phyloP scores from a whole-genome alignment of 2,113 vertebrate species.

The Setophaga petechia region DNA sequence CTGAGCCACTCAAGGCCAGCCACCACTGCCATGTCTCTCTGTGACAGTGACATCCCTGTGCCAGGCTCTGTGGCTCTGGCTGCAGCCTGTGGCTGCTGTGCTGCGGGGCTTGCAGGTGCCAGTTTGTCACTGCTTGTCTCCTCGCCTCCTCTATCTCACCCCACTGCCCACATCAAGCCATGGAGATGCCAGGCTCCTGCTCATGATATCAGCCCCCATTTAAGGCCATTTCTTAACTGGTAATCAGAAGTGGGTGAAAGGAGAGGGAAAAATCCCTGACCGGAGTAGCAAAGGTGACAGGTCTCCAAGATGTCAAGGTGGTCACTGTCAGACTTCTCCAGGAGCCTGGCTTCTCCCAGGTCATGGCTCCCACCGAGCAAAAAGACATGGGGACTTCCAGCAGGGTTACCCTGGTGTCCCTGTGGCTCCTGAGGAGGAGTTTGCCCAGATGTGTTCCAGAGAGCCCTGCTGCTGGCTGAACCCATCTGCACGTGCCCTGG shows the following conservation, averaged over 20 bases:
- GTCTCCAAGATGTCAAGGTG: accelerated
- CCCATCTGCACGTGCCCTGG: accelerated
- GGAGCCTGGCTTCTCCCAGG: neutral
- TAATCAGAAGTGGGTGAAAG: neutral
- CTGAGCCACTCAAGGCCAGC: neutral
- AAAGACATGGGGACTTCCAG: neutral
- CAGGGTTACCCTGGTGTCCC: neutral
- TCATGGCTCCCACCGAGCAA: neutral
- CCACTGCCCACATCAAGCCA: neutral
- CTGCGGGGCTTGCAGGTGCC: accelerated
- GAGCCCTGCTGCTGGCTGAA: neutral
- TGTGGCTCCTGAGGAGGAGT: neutral
- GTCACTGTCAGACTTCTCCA: neutral
- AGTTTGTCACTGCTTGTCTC: neutral
- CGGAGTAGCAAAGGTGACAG: accelerated
- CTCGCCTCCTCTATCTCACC: neutral
- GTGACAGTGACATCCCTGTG: neutral
- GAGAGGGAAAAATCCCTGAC: neutral
- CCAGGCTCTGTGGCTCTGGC: neutral
- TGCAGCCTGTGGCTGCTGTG: accelerated
- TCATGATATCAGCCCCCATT: neutral
- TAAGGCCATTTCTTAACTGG: neutral
- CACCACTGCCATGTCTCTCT: neutral
- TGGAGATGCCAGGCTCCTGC: neutral
- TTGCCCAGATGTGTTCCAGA: neutral